Evolutionary conservation across 2,113 vertebrate species (phyloP), one percentile per base, ranked within the genome.

Genomic region (Vidua macroura): DNA sequence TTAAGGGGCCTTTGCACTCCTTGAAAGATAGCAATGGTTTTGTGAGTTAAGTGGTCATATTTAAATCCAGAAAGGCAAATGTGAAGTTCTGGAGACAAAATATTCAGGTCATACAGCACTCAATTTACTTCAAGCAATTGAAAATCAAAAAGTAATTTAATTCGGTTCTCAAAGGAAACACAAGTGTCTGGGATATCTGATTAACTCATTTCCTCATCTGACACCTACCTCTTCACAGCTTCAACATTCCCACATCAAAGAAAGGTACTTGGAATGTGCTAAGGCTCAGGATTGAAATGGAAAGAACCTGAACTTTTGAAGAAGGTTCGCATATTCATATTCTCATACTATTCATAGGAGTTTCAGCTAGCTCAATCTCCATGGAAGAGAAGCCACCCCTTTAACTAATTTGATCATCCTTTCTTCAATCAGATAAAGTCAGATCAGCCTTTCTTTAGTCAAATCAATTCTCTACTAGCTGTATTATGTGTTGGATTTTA

Each of bases 101-200:
- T 86, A 72, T 68, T 84, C 44, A 35, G n/a, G 28, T 93, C 37
- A 2, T 68, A 39, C 33, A 58, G 52, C 31, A 60, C 53, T 94
- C 33, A 41, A 13, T 93, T 96, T 90, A 72, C 58, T 92, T 75
- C 0, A 1, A 73, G 55, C 58, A 62, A 85, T 81, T 75, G 15
- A 75, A 83, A 96, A 88, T 91, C 17, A 63, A 63, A 69, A 92
- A 74, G 48, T 83, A 83, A 80, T 90, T 90, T 88, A 68, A 93
- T 83, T 90, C 48, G 78, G 3, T 77, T 60, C 52, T 89, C 81
- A 72, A 39, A 89, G 69, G 73, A 92, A 89, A 60, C 49, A 68
- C 11, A 82, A 68, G 35, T 41, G 72, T 49, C 68, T 88, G 52
- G 16, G 44, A 48, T 55, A 92, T 63, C 83, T 63, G 69, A 92